These are phyloP conservation scores for Thyatira batis DNA, from an alignment of 2,888 invertebrate species.

Conservation along the genomic window DNA sequence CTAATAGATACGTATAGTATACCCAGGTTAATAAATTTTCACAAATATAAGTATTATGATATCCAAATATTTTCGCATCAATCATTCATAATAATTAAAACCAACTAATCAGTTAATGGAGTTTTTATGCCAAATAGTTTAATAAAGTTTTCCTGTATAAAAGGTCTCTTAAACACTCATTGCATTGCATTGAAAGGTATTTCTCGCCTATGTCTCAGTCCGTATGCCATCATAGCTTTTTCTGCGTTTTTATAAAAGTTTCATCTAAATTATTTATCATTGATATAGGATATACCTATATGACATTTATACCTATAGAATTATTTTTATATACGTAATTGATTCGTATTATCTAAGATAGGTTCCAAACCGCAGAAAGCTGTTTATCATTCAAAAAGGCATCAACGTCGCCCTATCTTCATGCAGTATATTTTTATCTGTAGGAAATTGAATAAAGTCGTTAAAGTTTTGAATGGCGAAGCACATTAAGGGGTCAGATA, in stretches of 20 bases:
- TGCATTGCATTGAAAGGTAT: constrained; percentile 40
- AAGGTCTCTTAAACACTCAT: constrained; percentile 40
- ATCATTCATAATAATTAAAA: background rate
- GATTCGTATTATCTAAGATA: no score
- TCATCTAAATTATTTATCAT: constrained; percentile 8
- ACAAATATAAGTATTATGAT: no score
- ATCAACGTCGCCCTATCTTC: background rate
- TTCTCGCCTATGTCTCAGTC: constrained; percentile 51
- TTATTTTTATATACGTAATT: no score
- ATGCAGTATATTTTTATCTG: constrained; percentile 22
- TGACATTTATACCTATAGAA: no score
- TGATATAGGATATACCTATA: background rate
- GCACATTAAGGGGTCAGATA: constrained; percentile 35
- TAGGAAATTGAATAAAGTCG: constrained; percentile 23
- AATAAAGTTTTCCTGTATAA: constrained; percentile 28
- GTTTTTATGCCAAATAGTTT: background rate
- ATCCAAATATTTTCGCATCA: background rate
- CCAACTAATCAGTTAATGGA: background rate
- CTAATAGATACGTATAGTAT: no score
- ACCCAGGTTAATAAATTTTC: no score
- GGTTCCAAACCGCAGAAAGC: no score
- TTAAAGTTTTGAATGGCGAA: constrained; percentile 35
- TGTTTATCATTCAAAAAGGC: no score
- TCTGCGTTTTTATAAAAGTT: constrained; percentile 19
- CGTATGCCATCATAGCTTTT: constrained; percentile 46